Evolutionary conservation across 2,113 vertebrate species (phyloP).

Genomic region (Strix aluco): DNA sequence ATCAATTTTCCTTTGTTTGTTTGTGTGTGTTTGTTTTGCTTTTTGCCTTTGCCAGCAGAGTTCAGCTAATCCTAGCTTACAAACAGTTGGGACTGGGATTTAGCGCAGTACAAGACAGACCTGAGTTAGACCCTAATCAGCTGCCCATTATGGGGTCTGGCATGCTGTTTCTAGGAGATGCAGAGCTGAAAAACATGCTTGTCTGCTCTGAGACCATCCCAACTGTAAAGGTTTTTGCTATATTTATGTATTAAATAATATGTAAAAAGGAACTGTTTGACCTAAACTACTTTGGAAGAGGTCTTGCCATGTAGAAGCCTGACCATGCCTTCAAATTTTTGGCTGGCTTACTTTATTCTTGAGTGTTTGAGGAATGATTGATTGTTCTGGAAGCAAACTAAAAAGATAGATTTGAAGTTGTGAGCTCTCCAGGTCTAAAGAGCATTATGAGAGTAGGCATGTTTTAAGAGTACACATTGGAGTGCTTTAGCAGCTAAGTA

Average conservation of each 20-base stretch:
- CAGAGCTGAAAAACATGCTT: not conserved
- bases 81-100: not conserved
- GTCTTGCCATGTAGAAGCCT: not conserved
- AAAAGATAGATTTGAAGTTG: constrained; percentile 37
- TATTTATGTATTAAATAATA: constrained; percentile 21
- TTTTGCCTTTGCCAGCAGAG: not conserved
- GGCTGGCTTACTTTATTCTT: not conserved
- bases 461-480: constrained; percentile 31
- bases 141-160: not conserved
- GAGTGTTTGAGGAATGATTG: constrained; percentile 50
- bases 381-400: constrained; percentile 51
- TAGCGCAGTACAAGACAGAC: not conserved
- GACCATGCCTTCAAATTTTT: constrained; percentile 2
- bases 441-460: not conserved
- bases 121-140: not conserved
- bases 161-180: not conserved
- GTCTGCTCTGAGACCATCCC: not conserved
- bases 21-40: not conserved
- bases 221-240: not conserved
- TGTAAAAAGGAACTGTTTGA: constrained; percentile 1
- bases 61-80: not conserved
- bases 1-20: not conserved
- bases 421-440: constrained; percentile 28
- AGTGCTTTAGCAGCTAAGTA: constrained; percentile 45
- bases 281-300: not conserved